These are phyloP conservation scores for Garra rufa DNA, from an alignment of 2,113 vertebrate genomes.

Conservation along the genomic window DNA sequence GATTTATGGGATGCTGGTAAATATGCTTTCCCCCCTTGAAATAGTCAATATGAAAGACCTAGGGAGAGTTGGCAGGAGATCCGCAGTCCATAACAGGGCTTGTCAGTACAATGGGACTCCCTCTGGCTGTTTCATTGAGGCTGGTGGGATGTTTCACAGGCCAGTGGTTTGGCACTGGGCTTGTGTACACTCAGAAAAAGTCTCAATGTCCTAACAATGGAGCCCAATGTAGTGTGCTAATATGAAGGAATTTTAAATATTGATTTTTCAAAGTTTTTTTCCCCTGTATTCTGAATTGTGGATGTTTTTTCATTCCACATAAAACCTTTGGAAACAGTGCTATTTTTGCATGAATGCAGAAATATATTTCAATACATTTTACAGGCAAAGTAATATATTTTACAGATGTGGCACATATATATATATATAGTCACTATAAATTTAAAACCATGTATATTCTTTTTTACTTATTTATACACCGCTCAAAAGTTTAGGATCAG, in stretches of 20 bases:
- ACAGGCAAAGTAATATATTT: no score
- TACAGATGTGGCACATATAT: no score
- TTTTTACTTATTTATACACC: no score
- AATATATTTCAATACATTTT: no score
- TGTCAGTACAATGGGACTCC: conserved; percentile 15
- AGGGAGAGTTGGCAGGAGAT: conserved; percentile 17
- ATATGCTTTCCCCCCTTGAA: conserved; percentile 12
- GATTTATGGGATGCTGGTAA: conserved; percentile 18
- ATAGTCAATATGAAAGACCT: conserved; percentile 44
- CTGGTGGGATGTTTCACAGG: background rate
- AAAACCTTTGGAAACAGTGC: no score
- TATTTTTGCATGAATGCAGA: no score
- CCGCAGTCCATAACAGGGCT: conserved; percentile 5
- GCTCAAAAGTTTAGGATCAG: no score
- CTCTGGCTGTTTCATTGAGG: background rate
- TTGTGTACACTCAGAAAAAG: background rate
- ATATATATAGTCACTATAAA: no score
- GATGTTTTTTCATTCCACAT: no score
- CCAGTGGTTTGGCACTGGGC: background rate
- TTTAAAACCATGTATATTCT: no score
- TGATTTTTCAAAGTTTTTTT: background rate
- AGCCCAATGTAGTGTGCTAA: background rate
- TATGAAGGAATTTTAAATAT: background rate
- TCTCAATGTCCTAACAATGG: background rate
- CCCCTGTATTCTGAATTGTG: background rate